Conservation (phyloP, 2,113 vertebrate genomes). For the Heptranchias perlo region DNA sequence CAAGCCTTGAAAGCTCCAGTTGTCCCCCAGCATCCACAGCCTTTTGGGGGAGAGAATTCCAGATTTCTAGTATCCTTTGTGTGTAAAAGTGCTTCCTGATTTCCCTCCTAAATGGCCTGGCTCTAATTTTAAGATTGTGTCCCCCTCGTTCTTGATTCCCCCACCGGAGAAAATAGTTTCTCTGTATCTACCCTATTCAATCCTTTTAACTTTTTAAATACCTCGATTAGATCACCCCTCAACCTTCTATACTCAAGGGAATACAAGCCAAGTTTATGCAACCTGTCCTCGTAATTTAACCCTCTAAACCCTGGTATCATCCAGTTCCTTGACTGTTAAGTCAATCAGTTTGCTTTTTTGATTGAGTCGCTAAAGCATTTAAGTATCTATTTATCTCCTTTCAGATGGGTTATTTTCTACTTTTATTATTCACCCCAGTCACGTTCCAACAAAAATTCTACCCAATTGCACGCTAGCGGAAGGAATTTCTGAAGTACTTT, state of each 20-base stretch:
- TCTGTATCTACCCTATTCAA: not conserved
- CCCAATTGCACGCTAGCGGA: no score
- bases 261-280: not conserved
- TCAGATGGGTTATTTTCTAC: no score
- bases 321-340: not conserved
- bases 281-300: not conserved
- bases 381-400: not conserved
- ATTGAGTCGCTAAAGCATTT: not conserved
- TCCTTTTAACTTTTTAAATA: not conserved
- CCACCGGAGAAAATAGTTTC: not conserved
- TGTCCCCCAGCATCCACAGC: not conserved
- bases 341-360: not conserved
- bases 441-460: no score
- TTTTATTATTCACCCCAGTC: no score
- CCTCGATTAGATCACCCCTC: not conserved
- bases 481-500: no score
- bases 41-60: not conserved
- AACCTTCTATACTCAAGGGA: no score
- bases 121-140: not conserved
- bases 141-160: not conserved
- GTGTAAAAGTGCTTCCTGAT: not conserved
- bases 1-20: not conserved
- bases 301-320: not conserved
- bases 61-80: not conserved
- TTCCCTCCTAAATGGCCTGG: not conserved